Percentiles rank a stretch among this genome's conserved stretches.
phyloP scores from a whole-genome alignment of 1,140 invertebrate genomes.

The Catajapyx aquilonaris region DNA sequence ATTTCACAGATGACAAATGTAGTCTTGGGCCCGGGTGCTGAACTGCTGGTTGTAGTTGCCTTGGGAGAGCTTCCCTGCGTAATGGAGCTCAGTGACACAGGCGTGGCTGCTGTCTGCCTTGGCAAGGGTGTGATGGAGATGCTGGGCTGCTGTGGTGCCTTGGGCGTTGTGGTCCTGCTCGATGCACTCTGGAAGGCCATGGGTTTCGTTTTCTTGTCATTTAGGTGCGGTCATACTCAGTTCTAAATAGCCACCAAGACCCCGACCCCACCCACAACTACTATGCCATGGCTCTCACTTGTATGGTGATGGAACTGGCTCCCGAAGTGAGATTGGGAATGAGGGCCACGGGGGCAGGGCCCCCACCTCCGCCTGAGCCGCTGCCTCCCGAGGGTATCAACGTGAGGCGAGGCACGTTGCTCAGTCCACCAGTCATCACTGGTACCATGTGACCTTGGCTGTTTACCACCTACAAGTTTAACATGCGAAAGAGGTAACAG shows the following conservation, averaged over 20 bases:
- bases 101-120: slow-evolving; percentile 28
- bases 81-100: slow-evolving; percentile 10
- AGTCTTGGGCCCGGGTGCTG: slow-evolving; percentile 30
- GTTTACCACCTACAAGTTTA: slow-evolving; percentile 27
- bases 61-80: slow-evolving; percentile 5
- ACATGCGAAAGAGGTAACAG: no score
- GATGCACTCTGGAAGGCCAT: no score
- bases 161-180: no score
- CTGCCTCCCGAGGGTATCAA: slow-evolving; percentile 5
- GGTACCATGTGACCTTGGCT: slow-evolving; percentile 23
- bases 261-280: not conserved
- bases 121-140: slow-evolving; percentile 80
- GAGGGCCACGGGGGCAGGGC: slow-evolving; percentile 26
- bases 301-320: slow-evolving; percentile 9
- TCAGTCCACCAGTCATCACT: slow-evolving; percentile 22
- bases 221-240: no score
- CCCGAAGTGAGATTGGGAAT: slow-evolving; percentile 26
- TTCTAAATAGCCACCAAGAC: no score
- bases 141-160: slow-evolving; percentile 49
- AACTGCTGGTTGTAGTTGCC: slow-evolving; percentile 6
- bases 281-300: slow-evolving; percentile 4
- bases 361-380: slow-evolving; percentile 18
- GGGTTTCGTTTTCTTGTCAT: no score
- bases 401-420: slow-evolving; percentile 8
- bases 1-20: slow-evolving; percentile 87